Evolutionary conservation across 1,140 invertebrate species (phyloP), one percentile per base, ranked within the genome.

Genomic region (Mya arenaria): DNA sequence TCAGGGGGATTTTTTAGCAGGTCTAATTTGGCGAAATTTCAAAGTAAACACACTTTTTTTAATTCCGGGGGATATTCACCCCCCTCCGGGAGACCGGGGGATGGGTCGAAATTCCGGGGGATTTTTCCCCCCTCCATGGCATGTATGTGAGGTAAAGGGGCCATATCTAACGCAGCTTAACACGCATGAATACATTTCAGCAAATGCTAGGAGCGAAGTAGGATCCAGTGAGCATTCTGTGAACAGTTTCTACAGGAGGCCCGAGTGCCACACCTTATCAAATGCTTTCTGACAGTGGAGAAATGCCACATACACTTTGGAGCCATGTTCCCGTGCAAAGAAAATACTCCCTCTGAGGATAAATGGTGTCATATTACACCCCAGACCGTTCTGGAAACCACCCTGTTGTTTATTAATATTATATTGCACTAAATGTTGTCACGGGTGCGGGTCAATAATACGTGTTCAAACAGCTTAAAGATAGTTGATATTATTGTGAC

Each of bases 251-350:
- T 69, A 44, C 10, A 69, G 41, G 37, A 69, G 6, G 5, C 68
- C 68, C 19, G 34, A 13, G n/a, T 71, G 44, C 68, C 68, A 71
- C 8, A 71, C 44, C 19, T 39, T 52, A 55, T 71, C 41, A 34
- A 52, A 71, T 3, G 44, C 41, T 32, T 71, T 52, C 5, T 48
- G 41, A 15, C 68, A 8, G 30, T 71, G 41, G n/a, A 55, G 28
- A 55, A 71, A 68, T 15, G 34, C 37, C 28, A 41, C 65, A 44
- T 41, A 41, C 13, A n/a, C 19, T 25, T 68, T 68, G 36, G 65
- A 68, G 36, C 30, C 30, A 28, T 15, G 30, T 23, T 62, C 60
- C 30, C 60, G 60, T 30, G 60, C 2, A 28, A 62, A 62, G 30
- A 23, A 30, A 1, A 62, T 28, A 62, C 19, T 23, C 30, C 30